phyloP scores from a whole-genome alignment of 2,888 invertebrate species.

The Horisme vitalbata region DNA sequence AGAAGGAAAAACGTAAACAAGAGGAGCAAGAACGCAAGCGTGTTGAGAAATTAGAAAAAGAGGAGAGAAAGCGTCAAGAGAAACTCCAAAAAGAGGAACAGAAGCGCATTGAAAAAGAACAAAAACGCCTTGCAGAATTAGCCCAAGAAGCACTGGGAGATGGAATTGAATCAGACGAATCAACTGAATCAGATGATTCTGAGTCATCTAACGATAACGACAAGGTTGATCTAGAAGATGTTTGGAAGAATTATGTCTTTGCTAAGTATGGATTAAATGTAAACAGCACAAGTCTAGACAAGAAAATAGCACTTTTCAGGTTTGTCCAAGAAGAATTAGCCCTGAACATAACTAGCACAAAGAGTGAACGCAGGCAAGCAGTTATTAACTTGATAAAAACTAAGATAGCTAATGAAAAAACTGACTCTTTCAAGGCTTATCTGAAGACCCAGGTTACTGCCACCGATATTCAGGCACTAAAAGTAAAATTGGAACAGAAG shows the following conservation, averaged over 20 bases:
- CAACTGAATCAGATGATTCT: constrained; percentile 45
- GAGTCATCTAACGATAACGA: constrained; percentile 51
- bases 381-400: constrained; percentile 57
- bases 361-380: constrained; percentile 65
- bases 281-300: constrained; percentile 57
- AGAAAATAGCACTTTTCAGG: constrained; percentile 53
- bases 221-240: constrained; percentile 61
- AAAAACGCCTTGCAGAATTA: constrained; percentile 45
- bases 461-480: constrained; percentile 55
- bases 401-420: constrained; percentile 49
- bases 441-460: constrained; percentile 58
- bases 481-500: constrained; percentile 55
- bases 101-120: constrained; percentile 49
- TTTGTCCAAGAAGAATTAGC: constrained; percentile 64
- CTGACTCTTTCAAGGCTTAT: constrained; percentile 54
- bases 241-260: constrained; percentile 67
- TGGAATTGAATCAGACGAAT: constrained; percentile 37
- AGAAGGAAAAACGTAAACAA: constrained; percentile 44
- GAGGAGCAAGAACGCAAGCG: constrained; percentile 48
- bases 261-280: constrained; percentile 59
- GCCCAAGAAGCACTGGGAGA: constrained; percentile 46
- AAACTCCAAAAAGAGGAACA: constrained; percentile 48
- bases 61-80: constrained; percentile 45
- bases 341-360: constrained; percentile 60
- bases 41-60: constrained; percentile 30